Conservation (phyloP, 2,888 invertebrate genomes). For the Malthinus flaveolus region DNA sequence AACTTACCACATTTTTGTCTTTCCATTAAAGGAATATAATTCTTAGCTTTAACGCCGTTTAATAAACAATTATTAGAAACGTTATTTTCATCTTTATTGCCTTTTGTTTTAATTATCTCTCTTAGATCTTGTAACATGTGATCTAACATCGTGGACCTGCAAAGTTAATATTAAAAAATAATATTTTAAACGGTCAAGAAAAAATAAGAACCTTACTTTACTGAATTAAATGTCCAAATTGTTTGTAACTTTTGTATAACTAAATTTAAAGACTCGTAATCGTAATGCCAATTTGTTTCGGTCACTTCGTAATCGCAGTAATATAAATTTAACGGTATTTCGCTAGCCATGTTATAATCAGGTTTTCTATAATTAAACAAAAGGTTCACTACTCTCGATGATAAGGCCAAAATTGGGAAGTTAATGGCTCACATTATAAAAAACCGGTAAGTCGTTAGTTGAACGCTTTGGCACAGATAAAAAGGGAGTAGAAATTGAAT, state of each 20-base stretch:
- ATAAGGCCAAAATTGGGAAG: too few relatives aligned
- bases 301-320: constrained; percentile 65
- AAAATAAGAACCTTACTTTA: constrained; percentile 64
- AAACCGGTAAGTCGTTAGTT: too few relatives aligned
- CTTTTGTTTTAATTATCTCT: constrained; percentile 39
- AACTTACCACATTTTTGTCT: constrained; percentile 78
- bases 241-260: constrained; percentile 71
- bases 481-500: too few relatives aligned
- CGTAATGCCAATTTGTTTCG: constrained; percentile 63
- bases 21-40: constrained; percentile 74
- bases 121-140: constrained; percentile 61
- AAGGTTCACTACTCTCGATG: not conserved
- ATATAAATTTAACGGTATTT: constrained; percentile 83
- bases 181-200: not conserved
- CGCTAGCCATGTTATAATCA: constrained; percentile 85
- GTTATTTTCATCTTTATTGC: not conserved
- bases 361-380: constrained; percentile 71
- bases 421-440: too few relatives aligned
- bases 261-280: constrained; percentile 60
- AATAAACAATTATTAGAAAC: constrained; percentile 55
- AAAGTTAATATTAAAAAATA: constrained; percentile 34
- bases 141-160: constrained; percentile 61
- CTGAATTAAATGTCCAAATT: constrained; percentile 72
- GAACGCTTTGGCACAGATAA: too few relatives aligned
- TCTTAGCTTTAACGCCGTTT: constrained; percentile 68